These are phyloP conservation scores for Zygaena filipendulae DNA, from an alignment of 2,888 invertebrate species.

Conservation along the genomic window DNA sequence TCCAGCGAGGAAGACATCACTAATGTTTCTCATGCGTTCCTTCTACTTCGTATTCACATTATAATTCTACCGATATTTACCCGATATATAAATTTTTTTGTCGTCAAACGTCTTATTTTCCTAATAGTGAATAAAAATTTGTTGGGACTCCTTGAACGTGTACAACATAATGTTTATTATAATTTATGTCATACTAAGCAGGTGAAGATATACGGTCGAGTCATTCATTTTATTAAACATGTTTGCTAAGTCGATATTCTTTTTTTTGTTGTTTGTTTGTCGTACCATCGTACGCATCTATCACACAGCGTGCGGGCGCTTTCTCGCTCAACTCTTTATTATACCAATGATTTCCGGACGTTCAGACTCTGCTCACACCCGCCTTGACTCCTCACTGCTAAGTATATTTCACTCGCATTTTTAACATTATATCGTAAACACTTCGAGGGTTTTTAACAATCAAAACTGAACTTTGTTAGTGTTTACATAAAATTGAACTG, in stretches of 20 bases:
- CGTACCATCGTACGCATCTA: slow-evolving; percentile 54
- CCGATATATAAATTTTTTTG: too few relatives aligned
- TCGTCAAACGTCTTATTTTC: slow-evolving; percentile 57
- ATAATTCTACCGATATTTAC: too few relatives aligned
- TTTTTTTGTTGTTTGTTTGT: slow-evolving; percentile 45
- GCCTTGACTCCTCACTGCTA: slow-evolving; percentile 6
- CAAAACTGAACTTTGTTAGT: too few relatives aligned
- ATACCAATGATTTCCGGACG: slow-evolving; percentile 61
- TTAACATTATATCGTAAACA: too few relatives aligned
- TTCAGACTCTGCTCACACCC: slow-evolving; percentile 12
- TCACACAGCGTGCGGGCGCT: slow-evolving; percentile 64
- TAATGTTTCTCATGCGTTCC: too few relatives aligned
- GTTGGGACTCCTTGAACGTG: slow-evolving; percentile 62
- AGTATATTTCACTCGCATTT: slow-evolving; percentile 2
- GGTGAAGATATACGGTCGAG: slow-evolving; percentile 66
- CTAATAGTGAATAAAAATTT: slow-evolving; percentile 64
- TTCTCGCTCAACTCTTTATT: slow-evolving; percentile 61
- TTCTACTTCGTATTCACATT: too few relatives aligned
- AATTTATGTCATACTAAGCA: slow-evolving; percentile 68
- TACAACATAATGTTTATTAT: slow-evolving; percentile 66
- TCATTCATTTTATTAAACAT: slow-evolving; percentile 68
- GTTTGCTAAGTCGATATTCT: slow-evolving; percentile 66
- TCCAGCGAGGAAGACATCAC: too few relatives aligned
- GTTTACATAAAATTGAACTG: too few relatives aligned
- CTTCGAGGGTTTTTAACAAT: too few relatives aligned